A percentile compares a stretch with the other conserved stretches of the same genome.
These are phyloP conservation scores for Acanthosepion pharaonis DNA, from an alignment of 2,888 invertebrate species.

Conservation along the genomic window DNA sequence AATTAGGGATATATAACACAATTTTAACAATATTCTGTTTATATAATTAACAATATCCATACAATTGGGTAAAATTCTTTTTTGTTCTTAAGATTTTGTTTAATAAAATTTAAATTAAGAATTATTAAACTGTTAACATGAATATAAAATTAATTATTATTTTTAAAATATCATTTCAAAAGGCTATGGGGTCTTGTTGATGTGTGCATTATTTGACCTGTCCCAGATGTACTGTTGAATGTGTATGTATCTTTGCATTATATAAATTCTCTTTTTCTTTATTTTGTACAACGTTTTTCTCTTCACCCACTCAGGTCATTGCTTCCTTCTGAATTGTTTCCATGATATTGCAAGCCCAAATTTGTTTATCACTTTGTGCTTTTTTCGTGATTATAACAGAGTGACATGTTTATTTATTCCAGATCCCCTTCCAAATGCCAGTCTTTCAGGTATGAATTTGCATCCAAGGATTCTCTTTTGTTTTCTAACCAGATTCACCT, in stretches of 20 bases:
- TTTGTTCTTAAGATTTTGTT: too few species aligned
- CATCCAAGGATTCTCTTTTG: slow-evolving; percentile 22
- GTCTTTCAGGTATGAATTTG: slow-evolving; percentile 33
- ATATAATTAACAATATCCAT: too few species aligned
- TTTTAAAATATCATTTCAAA: too few species aligned
- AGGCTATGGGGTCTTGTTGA: too few species aligned
- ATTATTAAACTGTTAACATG: background rate
- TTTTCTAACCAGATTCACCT: slow-evolving; percentile 33
- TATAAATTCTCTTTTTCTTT: background rate
- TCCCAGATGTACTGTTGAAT: background rate
- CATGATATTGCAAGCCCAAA: background rate
- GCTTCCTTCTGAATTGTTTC: background rate
- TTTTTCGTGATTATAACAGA: background rate
- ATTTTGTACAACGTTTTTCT: background rate
- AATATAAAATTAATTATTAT: too few species aligned
- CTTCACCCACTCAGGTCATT: background rate
- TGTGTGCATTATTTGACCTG: too few species aligned
- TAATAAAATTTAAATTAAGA: background rate
- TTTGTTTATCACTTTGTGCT: background rate
- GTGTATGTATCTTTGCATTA: background rate
- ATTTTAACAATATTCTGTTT: too few species aligned
- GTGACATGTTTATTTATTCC: slow-evolving; percentile 23
- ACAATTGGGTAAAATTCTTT: too few species aligned
- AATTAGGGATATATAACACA: too few species aligned
- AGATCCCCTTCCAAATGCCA: slow-evolving; percentile 33